Percentiles rank a stretch among this genome's conserved stretches.
Evolutionary conservation across 37 sponge, comb jelly and placozoan species (phyloP).

Genomic region (Agelas oroides): DNA sequence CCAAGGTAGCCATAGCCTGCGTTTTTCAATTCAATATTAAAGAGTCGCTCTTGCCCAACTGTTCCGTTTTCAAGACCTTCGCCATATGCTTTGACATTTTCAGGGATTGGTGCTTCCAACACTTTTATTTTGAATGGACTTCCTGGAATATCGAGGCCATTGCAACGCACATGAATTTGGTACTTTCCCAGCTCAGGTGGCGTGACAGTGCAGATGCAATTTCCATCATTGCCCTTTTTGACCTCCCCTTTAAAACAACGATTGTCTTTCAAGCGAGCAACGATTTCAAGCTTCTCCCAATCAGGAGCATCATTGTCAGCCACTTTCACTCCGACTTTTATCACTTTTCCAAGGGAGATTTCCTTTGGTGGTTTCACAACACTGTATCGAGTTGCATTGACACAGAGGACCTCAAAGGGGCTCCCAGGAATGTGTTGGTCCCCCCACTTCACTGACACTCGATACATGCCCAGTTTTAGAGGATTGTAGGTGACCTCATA

Average conservation of each 20-base stretch:
- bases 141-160: constrained; percentile 69
- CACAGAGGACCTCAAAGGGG: constrained; percentile 65
- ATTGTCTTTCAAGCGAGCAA: constrained; percentile 1
- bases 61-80: constrained; percentile 55
- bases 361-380: constrained; percentile 33
- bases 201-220: not conserved
- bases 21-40: constrained; percentile 62
- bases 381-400: constrained; percentile 12
- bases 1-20: constrained; percentile 79
- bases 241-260: constrained; percentile 33
- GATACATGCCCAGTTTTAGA: constrained; percentile 63
- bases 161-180: constrained; percentile 65
- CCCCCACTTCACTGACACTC: constrained; percentile 78
- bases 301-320: constrained; percentile 18
- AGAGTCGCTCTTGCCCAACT: constrained; percentile 59
- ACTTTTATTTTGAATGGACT: constrained; percentile 82
- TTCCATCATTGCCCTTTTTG: constrained; percentile 35
- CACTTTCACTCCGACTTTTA: constrained; percentile 42
- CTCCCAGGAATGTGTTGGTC: constrained; percentile 79
- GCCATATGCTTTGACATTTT: constrained; percentile 65
- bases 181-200: constrained; percentile 73
- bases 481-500: constrained; percentile 73
- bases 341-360: constrained; percentile 37
- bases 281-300: constrained; percentile 9
- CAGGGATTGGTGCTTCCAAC: constrained; percentile 66